Evolutionary conservation across 2,797 vertebrate species (phyloP), one percentile per base, ranked within the genome.

Genomic region (Tapera naevia): DNA sequence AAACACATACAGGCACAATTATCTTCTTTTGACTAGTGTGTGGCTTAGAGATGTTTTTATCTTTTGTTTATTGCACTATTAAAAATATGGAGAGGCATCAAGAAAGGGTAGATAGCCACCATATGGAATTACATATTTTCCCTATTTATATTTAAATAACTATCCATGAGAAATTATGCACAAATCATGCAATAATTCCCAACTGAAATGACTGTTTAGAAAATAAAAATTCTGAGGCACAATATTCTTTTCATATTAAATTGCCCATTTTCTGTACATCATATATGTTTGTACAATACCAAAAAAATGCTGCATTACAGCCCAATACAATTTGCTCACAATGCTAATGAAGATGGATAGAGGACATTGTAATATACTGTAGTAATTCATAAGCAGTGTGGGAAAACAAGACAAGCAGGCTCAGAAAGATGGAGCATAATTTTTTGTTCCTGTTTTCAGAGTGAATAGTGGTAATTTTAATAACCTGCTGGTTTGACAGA

Each of bases 11-110:
- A 98, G 98, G 98, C 98, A 98, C 98, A 98, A 98, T 99, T 99
- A 99, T 99, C 98, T 99, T 98, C 98, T 99, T 98, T 98, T 98
- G 98, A 98, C 98, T 98, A 98, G 98, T 98, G 97, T 98, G 98
- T 98, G 98, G 98, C 98, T 98, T 98, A 98, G 98, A 98, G 98
- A 98, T 98, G 98, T 98, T 98, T 99, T 99, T 98, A 98, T 99
- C 99, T 99, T 99, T 99, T 99, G 98, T 99, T 99, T 99, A 98
- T 98, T 98, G 98, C 98, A 98, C 97, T 97, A 97, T 98, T 97
- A 97, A 97, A 98, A 97, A 97, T 96, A 97, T 95, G 86, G 94
- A 94, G 91, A 97, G 93, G 95, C 96, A 95, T 94, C 96, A 97
- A 95, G 95, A 95, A 97, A 96, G 96, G 89, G 93, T 96, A 97